Evolutionary conservation across 2,113 vertebrate species (phyloP).

Genomic region (Amphiprion percula): DNA sequence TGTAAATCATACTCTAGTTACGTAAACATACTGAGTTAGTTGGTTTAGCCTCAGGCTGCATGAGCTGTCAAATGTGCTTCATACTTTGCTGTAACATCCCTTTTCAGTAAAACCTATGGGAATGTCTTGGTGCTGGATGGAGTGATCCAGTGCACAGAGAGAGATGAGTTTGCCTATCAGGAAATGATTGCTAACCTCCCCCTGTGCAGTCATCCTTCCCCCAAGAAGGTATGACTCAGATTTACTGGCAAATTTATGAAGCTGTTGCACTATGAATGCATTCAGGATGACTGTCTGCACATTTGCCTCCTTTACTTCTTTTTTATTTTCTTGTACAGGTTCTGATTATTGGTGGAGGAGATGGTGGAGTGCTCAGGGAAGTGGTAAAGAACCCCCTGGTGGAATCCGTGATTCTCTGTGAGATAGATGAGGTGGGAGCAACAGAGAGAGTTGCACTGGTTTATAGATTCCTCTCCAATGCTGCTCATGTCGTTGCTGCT

Average conservation of each 20-base stretch:
- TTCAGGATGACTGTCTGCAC: neutral
- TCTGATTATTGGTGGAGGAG: conserved; percentile 96
- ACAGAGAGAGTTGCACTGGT: neutral
- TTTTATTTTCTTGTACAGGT: conserved; percentile 82
- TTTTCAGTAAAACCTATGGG: conserved; percentile 93
- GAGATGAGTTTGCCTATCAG: conserved; percentile 98
- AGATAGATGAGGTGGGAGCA: conserved; percentile 93
- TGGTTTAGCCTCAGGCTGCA: neutral
- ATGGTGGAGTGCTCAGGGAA: conserved; percentile 95
- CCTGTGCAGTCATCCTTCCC: conserved; percentile 93
- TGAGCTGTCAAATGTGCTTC: neutral
- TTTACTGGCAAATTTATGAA: neutral
- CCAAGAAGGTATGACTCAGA: conserved; percentile 88
- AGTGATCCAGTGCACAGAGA: conserved; percentile 97
- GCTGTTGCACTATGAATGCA: too few relatives aligned
- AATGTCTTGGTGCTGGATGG: conserved; percentile 96
- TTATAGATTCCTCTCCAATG: neutral
- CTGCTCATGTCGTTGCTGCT: conserved; percentile 5
- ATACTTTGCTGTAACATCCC: neutral
- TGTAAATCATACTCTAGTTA: neutral
- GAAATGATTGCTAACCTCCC: conserved; percentile 98
- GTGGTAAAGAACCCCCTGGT: conserved; percentile 94
- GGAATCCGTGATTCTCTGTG: conserved; percentile 95
- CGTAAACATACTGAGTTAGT: neutral
- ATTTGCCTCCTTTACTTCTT: neutral